Evolutionary conservation across 2,113 vertebrate genomes (phyloP).

Genomic region (Oxyruncus cristatus): DNA sequence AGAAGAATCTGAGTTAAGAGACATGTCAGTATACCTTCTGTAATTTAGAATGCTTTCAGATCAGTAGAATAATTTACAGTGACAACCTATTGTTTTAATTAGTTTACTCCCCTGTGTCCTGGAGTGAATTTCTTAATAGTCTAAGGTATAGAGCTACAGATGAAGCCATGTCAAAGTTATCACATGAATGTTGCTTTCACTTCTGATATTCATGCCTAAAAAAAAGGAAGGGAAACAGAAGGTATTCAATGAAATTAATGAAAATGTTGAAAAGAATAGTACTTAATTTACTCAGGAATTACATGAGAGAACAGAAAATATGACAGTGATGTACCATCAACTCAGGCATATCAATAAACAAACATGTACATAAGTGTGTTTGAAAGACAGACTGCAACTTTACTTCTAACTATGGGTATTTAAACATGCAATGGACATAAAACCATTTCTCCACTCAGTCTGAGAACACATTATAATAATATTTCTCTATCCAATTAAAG

Average conservation of each 20-base stretch:
- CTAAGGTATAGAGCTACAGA: neutral
- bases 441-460: neutral
- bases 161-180: neutral
- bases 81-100: neutral
- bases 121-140: neutral
- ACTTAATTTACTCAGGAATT: neutral
- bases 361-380: neutral
- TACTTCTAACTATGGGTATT: rapidly evolving
- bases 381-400: neutral
- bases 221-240: neutral
- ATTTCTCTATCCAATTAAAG: neutral
- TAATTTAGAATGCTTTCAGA: neutral
- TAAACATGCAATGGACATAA: neutral
- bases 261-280: neutral
- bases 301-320: neutral
- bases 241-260: neutral
- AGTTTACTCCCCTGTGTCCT: neutral
- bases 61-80: neutral
- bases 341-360: neutral
- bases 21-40: neutral
- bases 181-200: neutral
- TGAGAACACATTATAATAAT: neutral
- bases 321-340: neutral
- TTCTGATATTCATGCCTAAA: neutral
- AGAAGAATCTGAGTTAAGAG: neutral